Evolutionary conservation across 2,797 vertebrate genomes (phyloP).

Genomic region (Syngnathus rostellatus): DNA sequence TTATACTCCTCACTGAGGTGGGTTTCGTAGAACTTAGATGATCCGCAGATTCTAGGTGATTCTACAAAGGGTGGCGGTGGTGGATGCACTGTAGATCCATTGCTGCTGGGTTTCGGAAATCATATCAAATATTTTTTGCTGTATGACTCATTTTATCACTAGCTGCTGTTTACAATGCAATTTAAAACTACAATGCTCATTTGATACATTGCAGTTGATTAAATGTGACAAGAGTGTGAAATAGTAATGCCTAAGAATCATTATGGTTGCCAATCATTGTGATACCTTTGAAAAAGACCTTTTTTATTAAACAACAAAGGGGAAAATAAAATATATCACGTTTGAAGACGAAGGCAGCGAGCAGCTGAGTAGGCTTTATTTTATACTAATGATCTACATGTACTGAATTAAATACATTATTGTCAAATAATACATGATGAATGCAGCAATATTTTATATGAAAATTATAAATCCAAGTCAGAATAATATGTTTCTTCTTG

Average conservation of each 20-base stretch:
- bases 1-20: conserved; percentile 15
- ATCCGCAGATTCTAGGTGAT: conserved; percentile 40
- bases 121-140: background rate
- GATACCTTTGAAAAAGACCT: background rate
- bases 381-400: background rate
- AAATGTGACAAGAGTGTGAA: background rate
- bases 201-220: background rate
- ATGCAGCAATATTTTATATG: background rate
- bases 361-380: background rate
- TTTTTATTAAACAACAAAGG: background rate
- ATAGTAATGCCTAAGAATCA: background rate
- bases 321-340: background rate
- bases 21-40: conserved; percentile 45
- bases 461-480: background rate
- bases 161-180: background rate
- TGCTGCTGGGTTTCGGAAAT: background rate
- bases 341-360: background rate
- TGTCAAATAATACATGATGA: background rate
- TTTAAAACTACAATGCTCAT: background rate
- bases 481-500: background rate
- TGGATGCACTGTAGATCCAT: background rate
- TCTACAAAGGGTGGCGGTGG: conserved; percentile 10
- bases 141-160: background rate
- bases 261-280: background rate
- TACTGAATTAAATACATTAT: background rate